Base-by-base conservation (phyloP, 2,113 vertebrate species). In the Seriola dumerili region DNA sequence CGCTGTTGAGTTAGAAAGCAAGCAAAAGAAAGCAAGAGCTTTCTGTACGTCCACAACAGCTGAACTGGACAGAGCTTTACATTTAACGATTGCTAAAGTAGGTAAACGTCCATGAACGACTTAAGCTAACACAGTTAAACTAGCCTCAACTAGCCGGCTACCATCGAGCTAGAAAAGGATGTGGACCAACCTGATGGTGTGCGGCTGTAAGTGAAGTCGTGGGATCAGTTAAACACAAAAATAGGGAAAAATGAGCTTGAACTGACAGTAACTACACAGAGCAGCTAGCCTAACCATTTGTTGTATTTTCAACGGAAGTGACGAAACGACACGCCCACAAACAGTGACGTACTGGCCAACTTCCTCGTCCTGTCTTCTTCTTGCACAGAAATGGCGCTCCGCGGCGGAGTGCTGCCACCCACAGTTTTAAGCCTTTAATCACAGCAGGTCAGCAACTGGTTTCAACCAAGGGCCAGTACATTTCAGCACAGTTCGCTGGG, bases 301-400 rank as follows among this genome's bases (percentile, higher is more conserved):
- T 88, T 88, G 57, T 89, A 86, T 76, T 88, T 82, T 65, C 8
- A 21, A 34, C 75, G 91, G 93, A 93, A 89, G 77, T 92, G 84
- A 85, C 57, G 32, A 0, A 4, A 1, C 0, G 19, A 11, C 10
- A 34, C 55, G 82, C 76, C 72, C 67, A 75, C 46, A 64, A 58
- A 42, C 0, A 7, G 16, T 57, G 57, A 67, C 72, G 64, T 40
- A 0, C 0, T 0, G 7, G 1, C 1, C 19, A 19, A 55, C 71
- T 76, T 84, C 79, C 69, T 82, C 50, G 5, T 32, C 5, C 1
- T 8, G 1, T 48, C 1, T 13, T 3, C 1, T 14, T 52, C 5
- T 0, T 8, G 8, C 14, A 0, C 2, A 19, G 16, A 36, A 4
- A 6, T 5, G 6, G 34, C 55, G 4, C 29, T 10, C 19, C 25